Base-by-base conservation (phyloP, 2,797 vertebrate species). In the Lithobates sylvaticus region DNA sequence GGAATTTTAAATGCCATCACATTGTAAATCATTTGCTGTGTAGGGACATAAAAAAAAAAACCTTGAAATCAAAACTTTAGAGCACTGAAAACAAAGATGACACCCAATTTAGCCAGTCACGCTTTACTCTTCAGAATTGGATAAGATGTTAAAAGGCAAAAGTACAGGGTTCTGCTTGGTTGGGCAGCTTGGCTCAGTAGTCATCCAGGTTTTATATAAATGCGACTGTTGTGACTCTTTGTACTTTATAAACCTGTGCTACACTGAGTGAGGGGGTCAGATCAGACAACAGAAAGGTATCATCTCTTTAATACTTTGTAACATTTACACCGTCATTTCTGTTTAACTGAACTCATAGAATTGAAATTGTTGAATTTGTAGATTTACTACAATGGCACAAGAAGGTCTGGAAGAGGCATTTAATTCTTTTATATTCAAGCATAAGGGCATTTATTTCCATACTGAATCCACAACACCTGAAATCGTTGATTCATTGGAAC, bases 401-500 rank as follows among this genome's bases (percentile, higher is more conserved):
- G 72, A 68, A 21, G 27, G 10, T 65, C n/a, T 39, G 10, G n/a
- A 69, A 16, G 84, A 70, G 16, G 27, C 16, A 2, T 10, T 23
- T 13, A 50, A 81, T 27, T 18, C n/a, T 5, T 5, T 21, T 3
- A 1, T 81, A 3, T 76, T 86, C 13, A 44, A 86, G 26, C 15
- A 86, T 76, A 70, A 76, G 67, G 78, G 47, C 54, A 13, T 70
- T 27, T 70, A 70, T 32, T 86, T 86, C 32, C 1, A 26, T 0
- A 16, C 2, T 0, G 2, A 1, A 0, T 0, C 23, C 0, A 34
- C 71, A 18, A 27, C 78, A 26, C 6, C 5, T 10, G 88, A 89
- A 79, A 18, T 83, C 0, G 0, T 92, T 61, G 82, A 84, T 88
- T 21, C 83, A 13, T 0, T 89, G 42, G 50, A 78, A 54, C 21